phyloP scores from a whole-genome alignment of 37 sponge, comb jelly and placozoan genomes.

The Cladorhizidae sp. region DNA sequence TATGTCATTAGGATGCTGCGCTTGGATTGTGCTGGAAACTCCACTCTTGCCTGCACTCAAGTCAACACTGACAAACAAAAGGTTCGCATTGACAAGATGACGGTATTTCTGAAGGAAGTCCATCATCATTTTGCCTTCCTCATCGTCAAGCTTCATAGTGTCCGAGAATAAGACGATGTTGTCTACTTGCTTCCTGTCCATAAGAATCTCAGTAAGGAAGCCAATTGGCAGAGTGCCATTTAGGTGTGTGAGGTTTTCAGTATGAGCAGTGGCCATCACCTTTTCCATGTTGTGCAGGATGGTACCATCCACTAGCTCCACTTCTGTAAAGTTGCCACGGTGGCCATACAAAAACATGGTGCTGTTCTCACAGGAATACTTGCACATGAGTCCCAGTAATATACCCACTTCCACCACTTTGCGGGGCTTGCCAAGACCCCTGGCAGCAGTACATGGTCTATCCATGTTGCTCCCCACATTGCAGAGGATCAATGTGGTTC shows the following conservation, averaged over 20 bases:
- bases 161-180: conserved; percentile 80
- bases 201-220: conserved; percentile 44
- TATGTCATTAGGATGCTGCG: conserved; percentile 90
- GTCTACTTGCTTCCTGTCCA: conserved; percentile 65
- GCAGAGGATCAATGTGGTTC: conserved; percentile 89
- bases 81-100: conserved; percentile 82
- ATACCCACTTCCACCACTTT: conserved; percentile 84
- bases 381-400: conserved; percentile 96
- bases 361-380: conserved; percentile 93
- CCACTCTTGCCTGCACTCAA: conserved; percentile 69
- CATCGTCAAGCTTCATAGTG: conserved; percentile 46
- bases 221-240: conserved; percentile 46
- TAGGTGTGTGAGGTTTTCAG: conserved; percentile 2
- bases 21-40: conserved; percentile 48
- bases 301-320: conserved; percentile 75
- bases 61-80: conserved; percentile 95
- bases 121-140: conserved; percentile 49
- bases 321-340: conserved; percentile 35
- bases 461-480: conserved; percentile 77
- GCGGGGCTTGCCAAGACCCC: conserved; percentile 89
- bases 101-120: conserved; percentile 89
- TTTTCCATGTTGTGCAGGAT: conserved; percentile 83
- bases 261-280: conserved; percentile 21
- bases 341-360: conserved; percentile 72
- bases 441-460: conserved; percentile 86